These are phyloP conservation scores for Zapus hudsonius DNA, from an alignment of 2,113 vertebrate genomes.

Conservation along the genomic window DNA sequence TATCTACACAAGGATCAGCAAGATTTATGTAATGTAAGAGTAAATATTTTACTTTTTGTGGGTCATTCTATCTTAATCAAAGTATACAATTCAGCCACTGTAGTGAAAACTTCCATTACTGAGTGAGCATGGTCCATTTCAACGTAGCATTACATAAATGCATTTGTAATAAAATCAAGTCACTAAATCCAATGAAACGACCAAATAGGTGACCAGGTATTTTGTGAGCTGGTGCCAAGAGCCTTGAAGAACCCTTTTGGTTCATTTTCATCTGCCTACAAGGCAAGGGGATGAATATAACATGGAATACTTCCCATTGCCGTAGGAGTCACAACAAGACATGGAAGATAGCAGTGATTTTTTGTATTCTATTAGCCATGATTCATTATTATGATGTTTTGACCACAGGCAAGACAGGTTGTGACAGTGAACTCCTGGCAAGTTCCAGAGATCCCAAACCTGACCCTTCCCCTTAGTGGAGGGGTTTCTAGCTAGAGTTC, in stretches of 20 bases:
- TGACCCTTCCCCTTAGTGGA: too few relatives aligned
- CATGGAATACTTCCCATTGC: background rate
- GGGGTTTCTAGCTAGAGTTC: too few relatives aligned
- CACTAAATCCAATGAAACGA: background rate
- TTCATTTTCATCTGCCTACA: background rate
- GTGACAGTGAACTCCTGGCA: too few relatives aligned
- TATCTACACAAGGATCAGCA: background rate
- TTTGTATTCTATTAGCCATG: background rate
- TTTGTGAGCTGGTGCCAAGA: background rate
- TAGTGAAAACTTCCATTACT: background rate
- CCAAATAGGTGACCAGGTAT: background rate
- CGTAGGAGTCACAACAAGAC: background rate
- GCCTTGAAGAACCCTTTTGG: background rate
- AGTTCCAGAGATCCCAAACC: too few relatives aligned
- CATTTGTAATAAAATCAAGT: background rate
- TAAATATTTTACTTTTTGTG: background rate
- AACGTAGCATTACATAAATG: background rate
- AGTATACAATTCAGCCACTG: background rate
- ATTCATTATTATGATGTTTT: background rate
- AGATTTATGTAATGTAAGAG: background rate
- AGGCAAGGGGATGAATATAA: background rate
- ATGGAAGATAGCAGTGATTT: background rate
- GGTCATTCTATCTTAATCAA: background rate
- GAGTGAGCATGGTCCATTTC: background rate
- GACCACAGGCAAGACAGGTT: background rate